Evolutionary conservation across 2,797 vertebrate species (phyloP).

Genomic region (Caiman crocodilus): DNA sequence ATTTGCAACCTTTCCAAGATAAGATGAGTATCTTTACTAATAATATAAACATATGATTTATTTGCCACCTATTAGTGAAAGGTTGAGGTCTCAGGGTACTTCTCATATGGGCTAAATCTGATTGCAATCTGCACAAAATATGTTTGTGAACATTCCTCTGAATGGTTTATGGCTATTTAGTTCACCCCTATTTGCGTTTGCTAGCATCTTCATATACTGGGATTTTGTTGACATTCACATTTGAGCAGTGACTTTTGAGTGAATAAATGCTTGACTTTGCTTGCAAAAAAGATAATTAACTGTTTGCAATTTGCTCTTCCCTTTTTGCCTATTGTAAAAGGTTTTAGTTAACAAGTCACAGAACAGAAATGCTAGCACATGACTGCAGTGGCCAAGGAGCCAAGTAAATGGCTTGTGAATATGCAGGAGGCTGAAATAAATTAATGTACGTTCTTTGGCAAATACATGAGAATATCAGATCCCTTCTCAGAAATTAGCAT

Average conservation of each 20-base stretch:
- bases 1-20: too few relatives aligned
- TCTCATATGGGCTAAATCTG: background rate
- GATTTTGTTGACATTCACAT: background rate
- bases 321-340: background rate
- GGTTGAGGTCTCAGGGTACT: background rate
- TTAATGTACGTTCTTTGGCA: background rate
- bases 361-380: background rate
- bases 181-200: background rate
- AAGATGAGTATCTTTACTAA: background rate
- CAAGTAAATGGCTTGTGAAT: background rate
- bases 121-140: background rate
- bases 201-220: background rate
- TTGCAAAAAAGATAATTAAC: slow-evolving; percentile 37
- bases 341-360: background rate
- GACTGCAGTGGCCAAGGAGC: background rate
- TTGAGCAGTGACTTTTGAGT: slow-evolving; percentile 28
- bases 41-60: background rate
- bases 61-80: background rate
- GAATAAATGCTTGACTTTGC: background rate
- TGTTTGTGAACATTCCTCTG: background rate
- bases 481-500: background rate
- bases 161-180: background rate
- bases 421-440: background rate
- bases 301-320: slow-evolving; percentile 52
- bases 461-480: background rate